Evolutionary conservation across 2,888 invertebrate genomes (phyloP).

Genomic region (Emmelina monodactyla): DNA sequence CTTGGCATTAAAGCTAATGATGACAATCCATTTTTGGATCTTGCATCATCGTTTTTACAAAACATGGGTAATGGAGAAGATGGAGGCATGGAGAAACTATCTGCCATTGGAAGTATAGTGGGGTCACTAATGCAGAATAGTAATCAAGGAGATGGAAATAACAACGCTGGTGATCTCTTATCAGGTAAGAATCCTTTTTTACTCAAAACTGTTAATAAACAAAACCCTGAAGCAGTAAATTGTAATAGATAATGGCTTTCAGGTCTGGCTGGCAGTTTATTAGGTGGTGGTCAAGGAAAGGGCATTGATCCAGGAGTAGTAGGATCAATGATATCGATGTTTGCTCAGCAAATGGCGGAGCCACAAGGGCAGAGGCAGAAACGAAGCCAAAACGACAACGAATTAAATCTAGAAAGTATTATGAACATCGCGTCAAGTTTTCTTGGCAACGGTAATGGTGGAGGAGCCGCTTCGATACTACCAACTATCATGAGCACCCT

Average conservation of each 20-base stretch:
- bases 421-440: slow-evolving; percentile 64
- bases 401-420: slow-evolving; percentile 60
- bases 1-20: neutral
- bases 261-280: slow-evolving; percentile 60
- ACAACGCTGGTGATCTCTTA: slow-evolving; percentile 50
- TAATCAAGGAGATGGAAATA: slow-evolving; percentile 37
- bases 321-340: slow-evolving; percentile 51
- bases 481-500: slow-evolving; percentile 74
- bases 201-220: too few relatives aligned
- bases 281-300: slow-evolving; percentile 67
- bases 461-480: slow-evolving; percentile 49
- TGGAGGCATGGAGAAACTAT: slow-evolving; percentile 49
- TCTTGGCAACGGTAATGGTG: slow-evolving; percentile 42
- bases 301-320: slow-evolving; percentile 66
- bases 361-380: slow-evolving; percentile 27
- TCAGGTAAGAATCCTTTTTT: too few relatives aligned
- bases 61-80: slow-evolving; percentile 54
- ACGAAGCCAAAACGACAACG: slow-evolving; percentile 32
- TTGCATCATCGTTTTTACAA: slow-evolving; percentile 73
- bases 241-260: slow-evolving; percentile 9
- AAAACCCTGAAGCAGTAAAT: too few relatives aligned
- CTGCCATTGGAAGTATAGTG: slow-evolving; percentile 71
- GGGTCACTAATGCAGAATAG: slow-evolving; percentile 75
- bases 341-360: slow-evolving; percentile 42
- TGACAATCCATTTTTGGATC: slow-evolving; percentile 70